Percentiles rank a stretch among this genome's conserved stretches.
Conservation (phyloP, 2,797 vertebrate species). For the Falco columbarius region DNA sequence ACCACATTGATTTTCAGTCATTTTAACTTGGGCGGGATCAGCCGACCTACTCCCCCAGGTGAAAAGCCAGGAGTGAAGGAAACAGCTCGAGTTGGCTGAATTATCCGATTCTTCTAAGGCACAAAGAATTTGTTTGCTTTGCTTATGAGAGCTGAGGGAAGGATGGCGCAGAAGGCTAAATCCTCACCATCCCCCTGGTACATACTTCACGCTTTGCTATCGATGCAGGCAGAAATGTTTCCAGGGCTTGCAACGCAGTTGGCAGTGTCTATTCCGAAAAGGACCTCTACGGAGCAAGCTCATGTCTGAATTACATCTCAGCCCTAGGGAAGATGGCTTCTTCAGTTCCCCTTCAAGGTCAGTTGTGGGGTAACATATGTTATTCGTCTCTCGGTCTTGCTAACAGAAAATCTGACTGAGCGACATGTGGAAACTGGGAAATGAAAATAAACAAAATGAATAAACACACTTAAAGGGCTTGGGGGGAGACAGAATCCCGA, state of each 20-base stretch:
- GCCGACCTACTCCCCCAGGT: constrained; percentile 65
- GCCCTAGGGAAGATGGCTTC: constrained; percentile 59
- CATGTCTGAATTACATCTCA: constrained; percentile 3
- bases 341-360: constrained; percentile 66
- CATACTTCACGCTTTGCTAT: background rate
- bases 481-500: constrained; percentile 31
- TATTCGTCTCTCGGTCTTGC: constrained; percentile 55
- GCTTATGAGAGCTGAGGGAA: constrained; percentile 47
- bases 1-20: constrained; percentile 77
- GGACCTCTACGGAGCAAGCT: background rate
- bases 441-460: constrained; percentile 68
- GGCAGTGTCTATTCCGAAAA: constrained; percentile 17
- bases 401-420: constrained; percentile 61
- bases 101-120: constrained; percentile 28
- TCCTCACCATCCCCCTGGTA: constrained; percentile 23
- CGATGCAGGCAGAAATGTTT: constrained; percentile 2
- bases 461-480: constrained; percentile 58
- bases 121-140: constrained; percentile 57
- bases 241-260: background rate
- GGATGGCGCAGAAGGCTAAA: constrained; percentile 56
- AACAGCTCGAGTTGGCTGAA: background rate
- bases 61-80: constrained; percentile 63
- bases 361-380: constrained; percentile 69
- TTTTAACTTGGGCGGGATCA: constrained; percentile 67
- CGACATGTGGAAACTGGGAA: constrained; percentile 57